Conservation (phyloP, 2,888 invertebrate species). For the Petrophora chlorosata region DNA sequence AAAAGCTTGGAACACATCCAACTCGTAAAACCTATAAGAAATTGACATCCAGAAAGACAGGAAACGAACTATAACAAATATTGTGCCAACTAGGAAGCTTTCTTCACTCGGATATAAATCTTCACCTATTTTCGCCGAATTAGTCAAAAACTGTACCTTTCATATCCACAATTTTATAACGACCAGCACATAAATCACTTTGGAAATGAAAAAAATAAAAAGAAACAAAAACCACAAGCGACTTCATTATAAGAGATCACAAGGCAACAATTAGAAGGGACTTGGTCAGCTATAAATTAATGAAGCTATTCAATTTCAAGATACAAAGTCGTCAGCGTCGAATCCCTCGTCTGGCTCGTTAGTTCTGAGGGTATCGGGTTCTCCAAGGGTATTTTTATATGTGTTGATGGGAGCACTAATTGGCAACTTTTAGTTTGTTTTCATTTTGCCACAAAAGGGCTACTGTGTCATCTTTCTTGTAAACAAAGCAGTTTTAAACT, state of each 20-base stretch:
- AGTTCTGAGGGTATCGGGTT: conserved; percentile 51
- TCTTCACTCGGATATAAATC: conserved; percentile 28
- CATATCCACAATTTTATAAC: conserved; percentile 30
- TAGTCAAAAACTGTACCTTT: conserved; percentile 12
- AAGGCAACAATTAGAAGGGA: conserved; percentile 45
- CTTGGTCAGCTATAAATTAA: conserved; percentile 57
- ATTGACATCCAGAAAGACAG: conserved; percentile 13
- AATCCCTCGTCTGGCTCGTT: conserved; percentile 53
- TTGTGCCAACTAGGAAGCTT: conserved; percentile 22
- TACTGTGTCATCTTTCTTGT: conserved; percentile 7
- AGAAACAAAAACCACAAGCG: conserved; percentile 33
- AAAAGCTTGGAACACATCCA: conserved; percentile 7
- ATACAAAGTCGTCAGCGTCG: conserved; percentile 44
- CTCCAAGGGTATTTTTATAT: conserved; percentile 39
- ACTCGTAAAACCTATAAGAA: conserved; percentile 14
- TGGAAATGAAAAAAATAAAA: conserved; percentile 24
- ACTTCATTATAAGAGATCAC: conserved; percentile 49
- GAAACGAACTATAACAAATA: conserved; percentile 18
- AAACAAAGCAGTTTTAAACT: conserved; percentile 13
- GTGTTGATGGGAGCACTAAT: conserved; percentile 44
- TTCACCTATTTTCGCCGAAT: conserved; percentile 14
- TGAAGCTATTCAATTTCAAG: conserved; percentile 62
- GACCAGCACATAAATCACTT: conserved; percentile 33
- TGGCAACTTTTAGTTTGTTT: conserved; percentile 40
- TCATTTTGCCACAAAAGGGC: conserved; percentile 22